These are phyloP conservation scores for Platerodrilus igneus DNA, from an alignment of 2,888 invertebrate genomes.

Conservation along the genomic window DNA sequence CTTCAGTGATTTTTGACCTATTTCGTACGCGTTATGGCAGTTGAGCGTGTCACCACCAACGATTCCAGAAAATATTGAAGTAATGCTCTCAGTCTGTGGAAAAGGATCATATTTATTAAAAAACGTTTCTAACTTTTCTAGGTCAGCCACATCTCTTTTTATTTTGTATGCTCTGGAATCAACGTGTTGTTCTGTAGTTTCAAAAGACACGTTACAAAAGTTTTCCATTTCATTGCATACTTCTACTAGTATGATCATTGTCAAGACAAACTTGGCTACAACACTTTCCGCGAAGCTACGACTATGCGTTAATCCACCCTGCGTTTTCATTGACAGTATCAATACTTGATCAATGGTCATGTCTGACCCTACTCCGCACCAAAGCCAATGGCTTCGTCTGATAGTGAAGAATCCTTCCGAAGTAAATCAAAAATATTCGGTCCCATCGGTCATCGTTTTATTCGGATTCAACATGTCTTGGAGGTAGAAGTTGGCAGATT, in stretches of 20 bases:
- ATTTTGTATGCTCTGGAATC: slow-evolving; percentile 34
- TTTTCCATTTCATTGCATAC: slow-evolving; percentile 30
- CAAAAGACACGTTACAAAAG: slow-evolving; percentile 30
- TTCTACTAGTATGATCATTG: slow-evolving; percentile 29
- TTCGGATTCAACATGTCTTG: no score
- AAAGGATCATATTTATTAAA: slow-evolving; percentile 35
- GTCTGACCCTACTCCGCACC: no score
- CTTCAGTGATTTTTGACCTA: slow-evolving; percentile 31
- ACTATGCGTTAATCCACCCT: slow-evolving; percentile 29
- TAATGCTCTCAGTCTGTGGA: slow-evolving; percentile 31
- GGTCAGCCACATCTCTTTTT: slow-evolving; percentile 34
- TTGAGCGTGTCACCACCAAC: slow-evolving; percentile 34
- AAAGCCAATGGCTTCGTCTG: no score
- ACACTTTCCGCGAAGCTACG: slow-evolving; percentile 32
- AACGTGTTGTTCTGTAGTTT: slow-evolving; percentile 35
- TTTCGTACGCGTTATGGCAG: slow-evolving; percentile 32
- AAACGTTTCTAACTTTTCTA: slow-evolving; percentile 28
- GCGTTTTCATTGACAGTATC: no score
- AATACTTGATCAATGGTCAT: no score
- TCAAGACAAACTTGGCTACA: slow-evolving; percentile 30
- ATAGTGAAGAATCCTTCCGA: no score
- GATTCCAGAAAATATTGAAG: slow-evolving; percentile 33
- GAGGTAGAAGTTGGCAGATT: slow-evolving; percentile 32
- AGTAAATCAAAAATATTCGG: no score
- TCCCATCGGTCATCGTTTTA: no score